A percentile compares a stretch with the other conserved stretches of the same genome.
These are phyloP conservation scores for Adelges cooleyi DNA, from an alignment of 1,140 invertebrate genomes.

Conservation along the genomic window DNA sequence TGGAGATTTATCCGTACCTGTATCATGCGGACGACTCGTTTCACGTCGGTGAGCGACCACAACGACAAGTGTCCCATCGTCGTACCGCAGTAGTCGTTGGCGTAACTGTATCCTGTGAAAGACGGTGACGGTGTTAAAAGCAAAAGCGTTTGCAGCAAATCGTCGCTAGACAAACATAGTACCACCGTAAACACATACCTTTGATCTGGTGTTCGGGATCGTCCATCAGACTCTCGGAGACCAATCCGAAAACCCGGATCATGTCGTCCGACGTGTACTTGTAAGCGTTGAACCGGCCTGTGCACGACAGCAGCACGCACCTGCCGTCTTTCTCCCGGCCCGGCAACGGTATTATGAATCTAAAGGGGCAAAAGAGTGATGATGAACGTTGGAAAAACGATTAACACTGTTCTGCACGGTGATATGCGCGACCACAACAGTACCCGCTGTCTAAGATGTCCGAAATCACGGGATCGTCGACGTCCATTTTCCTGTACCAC, in stretches of 20 bases:
- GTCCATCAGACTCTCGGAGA: constrained; percentile 63
- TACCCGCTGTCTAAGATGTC: constrained; percentile 73
- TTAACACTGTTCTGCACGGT: too few species aligned
- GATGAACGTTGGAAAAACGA: background rate
- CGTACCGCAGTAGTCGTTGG: constrained; percentile 72
- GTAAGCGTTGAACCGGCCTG: constrained; percentile 59
- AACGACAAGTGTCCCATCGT: constrained; percentile 67
- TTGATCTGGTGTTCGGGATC: constrained; percentile 60
- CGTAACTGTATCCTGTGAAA: constrained; percentile 56
- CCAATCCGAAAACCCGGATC: constrained; percentile 59
- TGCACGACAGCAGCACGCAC: constrained; percentile 60
- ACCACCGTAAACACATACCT: constrained; percentile 32
- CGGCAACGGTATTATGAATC: constrained; percentile 61
- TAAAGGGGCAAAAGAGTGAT: constrained; percentile 30
- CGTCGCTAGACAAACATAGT: too few species aligned
- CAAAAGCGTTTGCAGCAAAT: too few species aligned
- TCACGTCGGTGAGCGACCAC: constrained; percentile 66
- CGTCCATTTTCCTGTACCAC: constrained; percentile 69
- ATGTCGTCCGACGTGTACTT: constrained; percentile 61
- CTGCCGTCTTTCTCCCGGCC: constrained; percentile 60
- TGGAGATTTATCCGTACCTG: constrained; percentile 43
- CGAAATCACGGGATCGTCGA: constrained; percentile 52
- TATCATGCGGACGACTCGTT: constrained; percentile 63
- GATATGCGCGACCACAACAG: too few species aligned
- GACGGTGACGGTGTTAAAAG: background rate